Percentiles rank a stretch among this genome's conserved stretches.
Evolutionary conservation across 1,140 invertebrate species (phyloP).

Genomic region (Rhyzopertha dominica): DNA sequence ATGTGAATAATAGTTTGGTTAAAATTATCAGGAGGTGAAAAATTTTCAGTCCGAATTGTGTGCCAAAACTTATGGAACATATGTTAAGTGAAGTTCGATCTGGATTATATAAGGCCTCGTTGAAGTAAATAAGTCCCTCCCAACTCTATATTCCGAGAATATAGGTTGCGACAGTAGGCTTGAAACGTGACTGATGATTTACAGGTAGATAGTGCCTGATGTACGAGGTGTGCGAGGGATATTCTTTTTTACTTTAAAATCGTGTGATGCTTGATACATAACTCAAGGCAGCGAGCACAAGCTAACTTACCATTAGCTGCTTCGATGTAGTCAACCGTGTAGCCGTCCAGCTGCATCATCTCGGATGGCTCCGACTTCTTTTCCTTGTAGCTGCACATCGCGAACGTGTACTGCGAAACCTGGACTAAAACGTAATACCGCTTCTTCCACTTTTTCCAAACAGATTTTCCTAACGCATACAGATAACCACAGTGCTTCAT

Average conservation of each 20-base stretch:
- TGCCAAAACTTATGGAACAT: no score
- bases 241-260: background rate
- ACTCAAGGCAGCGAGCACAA: background rate
- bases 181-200: no score
- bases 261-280: background rate
- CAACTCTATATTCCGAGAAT: no score
- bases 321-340: slow-evolving; percentile 99
- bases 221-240: no score
- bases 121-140: no score
- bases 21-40: no score
- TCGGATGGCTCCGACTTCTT: slow-evolving; percentile 99
- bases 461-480: slow-evolving; percentile 91
- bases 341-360: slow-evolving; percentile 99
- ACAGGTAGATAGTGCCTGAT: no score
- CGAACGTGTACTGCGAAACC: slow-evolving; percentile 99
- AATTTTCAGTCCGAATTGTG: no score
- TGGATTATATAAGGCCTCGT: no score
- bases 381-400: slow-evolving; percentile 98
- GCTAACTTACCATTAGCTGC: slow-evolving; percentile 67
- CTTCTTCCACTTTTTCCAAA: slow-evolving; percentile 99
- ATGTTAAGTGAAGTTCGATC: no score
- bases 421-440: slow-evolving; percentile 98
- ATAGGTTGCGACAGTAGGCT: no score
- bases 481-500: slow-evolving; percentile 95
- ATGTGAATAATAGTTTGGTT: no score